Conservation (phyloP, 2,113 vertebrate genomes). For the Sialia sialis region DNA sequence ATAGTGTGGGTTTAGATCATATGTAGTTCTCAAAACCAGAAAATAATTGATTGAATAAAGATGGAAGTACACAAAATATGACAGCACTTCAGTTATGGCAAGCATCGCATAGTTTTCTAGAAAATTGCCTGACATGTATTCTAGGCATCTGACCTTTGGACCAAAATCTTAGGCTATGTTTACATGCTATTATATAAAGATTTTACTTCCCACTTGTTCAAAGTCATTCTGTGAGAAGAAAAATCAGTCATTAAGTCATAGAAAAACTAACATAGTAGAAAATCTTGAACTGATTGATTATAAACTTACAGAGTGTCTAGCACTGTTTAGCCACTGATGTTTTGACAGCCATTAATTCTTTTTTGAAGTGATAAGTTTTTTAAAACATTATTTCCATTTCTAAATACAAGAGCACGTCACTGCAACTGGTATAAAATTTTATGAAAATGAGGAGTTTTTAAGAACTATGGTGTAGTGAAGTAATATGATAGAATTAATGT, state of each 20-base stretch:
- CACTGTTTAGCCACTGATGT: slow-evolving; percentile 61
- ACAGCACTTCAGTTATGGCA: slow-evolving; percentile 28
- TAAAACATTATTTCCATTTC: neutral
- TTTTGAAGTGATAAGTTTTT: neutral
- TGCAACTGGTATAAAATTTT: neutral
- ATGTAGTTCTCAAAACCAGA: neutral
- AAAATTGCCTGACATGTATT: slow-evolving; percentile 65
- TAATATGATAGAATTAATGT: neutral
- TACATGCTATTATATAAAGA: slow-evolving; percentile 71
- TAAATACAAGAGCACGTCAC: neutral
- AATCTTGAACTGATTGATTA: slow-evolving; percentile 76
- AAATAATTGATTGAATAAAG: slow-evolving; percentile 6
- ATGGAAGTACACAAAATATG: slow-evolving; percentile 18
- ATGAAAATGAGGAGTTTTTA: neutral
- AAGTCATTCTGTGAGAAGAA: slow-evolving; percentile 64
- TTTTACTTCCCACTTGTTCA: slow-evolving; percentile 69
- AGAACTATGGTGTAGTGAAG: neutral
- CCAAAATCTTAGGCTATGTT: slow-evolving; percentile 70
- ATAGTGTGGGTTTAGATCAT: neutral
- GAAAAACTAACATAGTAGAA: slow-evolving; percentile 88
- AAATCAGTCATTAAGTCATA: slow-evolving; percentile 83
- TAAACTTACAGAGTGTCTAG: slow-evolving; percentile 60
- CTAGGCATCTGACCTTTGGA: slow-evolving; percentile 75
- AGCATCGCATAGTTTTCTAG: slow-evolving; percentile 42
- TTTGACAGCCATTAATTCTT: slow-evolving; percentile 55